phyloP scores from a whole-genome alignment of 2,113 vertebrate species.

The Stomatorhinus ivindoensis region DNA sequence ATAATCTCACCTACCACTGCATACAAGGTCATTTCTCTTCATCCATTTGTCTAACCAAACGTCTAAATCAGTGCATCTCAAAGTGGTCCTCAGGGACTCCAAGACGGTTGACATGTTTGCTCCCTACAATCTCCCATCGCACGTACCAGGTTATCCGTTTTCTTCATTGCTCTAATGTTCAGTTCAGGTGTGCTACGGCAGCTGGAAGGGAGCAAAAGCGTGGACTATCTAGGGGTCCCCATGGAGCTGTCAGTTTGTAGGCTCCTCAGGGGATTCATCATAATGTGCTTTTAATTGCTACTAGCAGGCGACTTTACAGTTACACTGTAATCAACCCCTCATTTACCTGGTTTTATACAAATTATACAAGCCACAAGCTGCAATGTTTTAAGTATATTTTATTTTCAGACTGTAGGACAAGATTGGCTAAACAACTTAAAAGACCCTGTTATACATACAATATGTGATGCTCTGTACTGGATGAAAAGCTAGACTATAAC shows the following conservation, averaged over 20 bases:
- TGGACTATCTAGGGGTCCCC: background rate
- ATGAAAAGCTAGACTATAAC: background rate
- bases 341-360: background rate
- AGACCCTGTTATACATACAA: background rate
- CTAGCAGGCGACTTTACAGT: background rate
- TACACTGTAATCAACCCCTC: background rate
- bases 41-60: background rate
- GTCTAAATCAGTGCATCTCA: background rate
- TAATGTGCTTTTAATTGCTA: background rate
- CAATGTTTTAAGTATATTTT: background rate
- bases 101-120: background rate
- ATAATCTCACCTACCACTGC: background rate
- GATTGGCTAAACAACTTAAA: background rate
- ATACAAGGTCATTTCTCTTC: background rate
- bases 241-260: background rate
- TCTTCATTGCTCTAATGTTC: background rate
- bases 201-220: background rate
- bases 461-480: background rate
- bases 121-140: background rate
- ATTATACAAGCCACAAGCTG: background rate
- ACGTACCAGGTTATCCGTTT: background rate
- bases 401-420: background rate
- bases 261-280: background rate
- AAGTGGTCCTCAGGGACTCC: background rate
- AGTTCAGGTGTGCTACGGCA: background rate